Conservation (phyloP, 2,797 vertebrate species). For the Anniella stebbinsi region DNA sequence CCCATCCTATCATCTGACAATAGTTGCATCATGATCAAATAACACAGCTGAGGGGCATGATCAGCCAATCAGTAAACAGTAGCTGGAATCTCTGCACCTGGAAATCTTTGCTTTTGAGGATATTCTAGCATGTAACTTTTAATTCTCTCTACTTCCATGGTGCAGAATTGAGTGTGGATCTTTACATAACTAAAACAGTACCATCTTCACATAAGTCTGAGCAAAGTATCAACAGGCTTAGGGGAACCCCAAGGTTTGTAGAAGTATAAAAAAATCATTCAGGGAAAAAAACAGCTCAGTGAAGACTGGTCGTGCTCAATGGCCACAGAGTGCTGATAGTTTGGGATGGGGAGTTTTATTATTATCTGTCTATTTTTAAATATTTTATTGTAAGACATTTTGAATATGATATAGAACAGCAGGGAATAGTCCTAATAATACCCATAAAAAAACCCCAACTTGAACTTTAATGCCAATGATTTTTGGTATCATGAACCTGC, state of each 20-base stretch:
- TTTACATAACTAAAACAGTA: not conserved
- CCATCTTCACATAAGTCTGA: not conserved
- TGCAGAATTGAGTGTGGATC: not conserved
- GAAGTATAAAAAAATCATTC: not conserved
- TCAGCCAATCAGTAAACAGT: not conserved
- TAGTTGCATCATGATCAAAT: not conserved
- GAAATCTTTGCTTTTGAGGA: not conserved
- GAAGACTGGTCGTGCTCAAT: not conserved
- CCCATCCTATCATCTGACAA: not conserved
- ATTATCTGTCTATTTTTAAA: not conserved
- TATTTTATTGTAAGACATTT: not conserved
- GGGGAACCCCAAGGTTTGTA: not conserved
- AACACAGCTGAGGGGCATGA: too few species aligned
- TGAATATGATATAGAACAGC: not conserved
- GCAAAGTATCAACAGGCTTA: not conserved
- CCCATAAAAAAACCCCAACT: not conserved
- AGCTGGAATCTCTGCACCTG: too few species aligned
- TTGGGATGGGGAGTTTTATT: not conserved
- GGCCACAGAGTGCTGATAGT: not conserved
- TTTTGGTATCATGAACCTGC: not conserved
- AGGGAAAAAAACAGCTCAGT: not conserved
- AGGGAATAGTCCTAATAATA: not conserved
- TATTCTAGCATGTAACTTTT: not conserved
- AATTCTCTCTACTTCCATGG: not conserved
- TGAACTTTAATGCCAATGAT: not conserved